Conservation (phyloP, 2,888 invertebrate species). For the Dascillus cervinus region DNA sequence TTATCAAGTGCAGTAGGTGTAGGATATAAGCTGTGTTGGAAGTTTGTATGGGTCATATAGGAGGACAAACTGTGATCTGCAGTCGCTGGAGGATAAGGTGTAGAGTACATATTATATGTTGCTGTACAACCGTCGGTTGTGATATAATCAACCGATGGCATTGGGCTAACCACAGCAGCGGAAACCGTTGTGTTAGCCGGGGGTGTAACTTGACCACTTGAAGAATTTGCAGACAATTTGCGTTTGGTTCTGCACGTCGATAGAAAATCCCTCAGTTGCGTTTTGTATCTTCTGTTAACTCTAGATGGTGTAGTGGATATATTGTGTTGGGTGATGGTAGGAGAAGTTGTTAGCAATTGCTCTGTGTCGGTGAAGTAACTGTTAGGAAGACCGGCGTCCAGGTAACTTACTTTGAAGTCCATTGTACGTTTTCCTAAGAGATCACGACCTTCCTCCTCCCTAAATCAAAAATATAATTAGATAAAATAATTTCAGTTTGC, state of each 20-base stretch:
- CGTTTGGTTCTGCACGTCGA: conserved; percentile 82
- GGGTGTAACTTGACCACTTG: conserved; percentile 37
- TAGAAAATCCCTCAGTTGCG: conserved; percentile 84
- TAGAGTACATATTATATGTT: conserved; percentile 76
- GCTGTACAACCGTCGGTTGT: conserved; percentile 55
- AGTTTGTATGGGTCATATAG: conserved; percentile 65
- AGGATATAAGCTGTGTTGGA: conserved; percentile 54
- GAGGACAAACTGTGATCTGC: conserved; percentile 54
- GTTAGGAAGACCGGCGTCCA: conserved; percentile 88
- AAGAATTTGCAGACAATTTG: conserved; percentile 36
- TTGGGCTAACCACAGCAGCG: conserved; percentile 48
- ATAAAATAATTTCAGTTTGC: conserved; percentile 1
- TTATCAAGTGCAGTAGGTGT: conserved; percentile 47
- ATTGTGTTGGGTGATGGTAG: conserved; percentile 43
- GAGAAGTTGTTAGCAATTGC: conserved; percentile 57
- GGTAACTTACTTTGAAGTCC: conserved; percentile 98
- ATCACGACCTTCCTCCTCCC: conserved; percentile 98
- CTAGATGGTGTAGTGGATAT: conserved; percentile 65
- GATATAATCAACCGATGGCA: conserved; percentile 61
- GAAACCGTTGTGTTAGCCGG: conserved; percentile 47
- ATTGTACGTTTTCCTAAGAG: conserved; percentile 94
- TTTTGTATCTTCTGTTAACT: conserved; percentile 85
- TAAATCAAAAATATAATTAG: conserved; percentile 37
- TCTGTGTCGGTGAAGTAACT: conserved; percentile 85
- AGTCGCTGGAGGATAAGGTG: conserved; percentile 65